Percentiles rank a stretch among this genome's conserved stretches.
Evolutionary conservation across 2,888 invertebrate genomes (phyloP).

Genomic region (Ernsta delagoae): DNA sequence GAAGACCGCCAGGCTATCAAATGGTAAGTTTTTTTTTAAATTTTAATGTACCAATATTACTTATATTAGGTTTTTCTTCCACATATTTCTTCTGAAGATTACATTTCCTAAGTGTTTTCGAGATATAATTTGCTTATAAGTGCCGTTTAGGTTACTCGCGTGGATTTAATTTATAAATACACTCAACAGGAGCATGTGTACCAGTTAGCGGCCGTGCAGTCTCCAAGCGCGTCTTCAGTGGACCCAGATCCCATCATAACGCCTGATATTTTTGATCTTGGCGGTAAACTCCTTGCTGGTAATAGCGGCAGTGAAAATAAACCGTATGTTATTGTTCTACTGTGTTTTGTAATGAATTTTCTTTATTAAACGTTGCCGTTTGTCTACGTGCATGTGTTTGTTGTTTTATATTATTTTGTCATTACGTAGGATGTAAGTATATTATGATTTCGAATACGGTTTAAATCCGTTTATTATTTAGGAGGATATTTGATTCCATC

Average conservation of each 20-base stretch:
- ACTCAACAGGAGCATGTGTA: conserved; percentile 7
- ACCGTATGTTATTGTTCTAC: neutral
- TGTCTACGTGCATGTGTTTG: neutral
- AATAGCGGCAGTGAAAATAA: neutral
- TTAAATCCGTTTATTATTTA: no score
- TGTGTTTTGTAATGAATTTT: conserved; percentile 13
- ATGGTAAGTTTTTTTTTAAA: neutral
- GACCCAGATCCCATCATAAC: neutral
- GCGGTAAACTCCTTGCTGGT: neutral
- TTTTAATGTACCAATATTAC: no score
- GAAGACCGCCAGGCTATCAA: neutral
- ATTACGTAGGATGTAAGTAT: no score
- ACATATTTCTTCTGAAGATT: no score
- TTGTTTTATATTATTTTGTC: no score
- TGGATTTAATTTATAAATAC: neutral
- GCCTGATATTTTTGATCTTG: neutral
- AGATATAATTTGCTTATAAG: no score
- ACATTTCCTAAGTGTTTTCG: no score
- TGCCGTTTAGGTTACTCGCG: no score
- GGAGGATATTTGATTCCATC: no score
- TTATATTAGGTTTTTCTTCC: no score
- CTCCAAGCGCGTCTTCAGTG: neutral
- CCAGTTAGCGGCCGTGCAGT: conserved; percentile 4
- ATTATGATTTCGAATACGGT: no score
- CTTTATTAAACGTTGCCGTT: neutral